A percentile compares a stretch with the other conserved stretches of the same genome.
phyloP scores from a whole-genome alignment of 2,888 invertebrate genomes.

The Ametastegia equiseti region DNA sequence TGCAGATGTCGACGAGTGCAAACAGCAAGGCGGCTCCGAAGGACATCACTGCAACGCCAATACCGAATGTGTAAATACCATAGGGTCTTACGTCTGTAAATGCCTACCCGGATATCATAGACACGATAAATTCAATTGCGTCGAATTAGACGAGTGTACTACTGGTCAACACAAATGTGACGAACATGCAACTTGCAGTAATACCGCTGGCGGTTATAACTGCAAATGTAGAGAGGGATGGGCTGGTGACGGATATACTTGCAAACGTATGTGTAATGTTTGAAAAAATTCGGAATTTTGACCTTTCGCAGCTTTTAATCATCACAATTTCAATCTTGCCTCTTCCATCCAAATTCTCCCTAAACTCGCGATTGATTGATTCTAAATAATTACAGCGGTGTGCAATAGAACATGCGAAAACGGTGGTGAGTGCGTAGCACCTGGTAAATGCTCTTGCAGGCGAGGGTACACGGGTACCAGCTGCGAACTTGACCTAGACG shows the following conservation, averaged over 20 bases:
- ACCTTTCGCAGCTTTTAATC: slow-evolving; percentile 2
- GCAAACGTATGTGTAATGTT: slow-evolving; percentile 83
- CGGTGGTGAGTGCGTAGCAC: slow-evolving; percentile 88
- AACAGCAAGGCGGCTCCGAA: slow-evolving; percentile 85
- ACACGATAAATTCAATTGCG: slow-evolving; percentile 88
- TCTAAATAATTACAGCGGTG: slow-evolving; percentile 87
- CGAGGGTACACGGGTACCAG: slow-evolving; percentile 89
- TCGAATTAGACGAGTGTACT: slow-evolving; percentile 89
- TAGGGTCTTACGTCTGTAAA: slow-evolving; percentile 90
- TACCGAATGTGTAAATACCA: slow-evolving; percentile 89
- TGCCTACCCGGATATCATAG: slow-evolving; percentile 88
- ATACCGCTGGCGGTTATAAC: slow-evolving; percentile 89
- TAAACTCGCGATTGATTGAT: too few species aligned
- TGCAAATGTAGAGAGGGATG: slow-evolving; percentile 87
- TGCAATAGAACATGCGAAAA: slow-evolving; percentile 90
- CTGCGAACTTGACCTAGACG: slow-evolving; percentile 93
- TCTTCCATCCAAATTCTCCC: too few species aligned
- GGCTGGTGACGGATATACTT: slow-evolving; percentile 87
- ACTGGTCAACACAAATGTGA: slow-evolving; percentile 86
- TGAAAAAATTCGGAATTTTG: background rate
- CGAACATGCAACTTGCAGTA: slow-evolving; percentile 86
- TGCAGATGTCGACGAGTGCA: slow-evolving; percentile 84
- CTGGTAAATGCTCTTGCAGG: slow-evolving; percentile 88
- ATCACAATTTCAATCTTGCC: background rate
- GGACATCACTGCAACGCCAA: slow-evolving; percentile 92